These are phyloP conservation scores for Pandemis cinnamomeana DNA, from an alignment of 2,888 invertebrate species.

Conservation along the genomic window DNA sequence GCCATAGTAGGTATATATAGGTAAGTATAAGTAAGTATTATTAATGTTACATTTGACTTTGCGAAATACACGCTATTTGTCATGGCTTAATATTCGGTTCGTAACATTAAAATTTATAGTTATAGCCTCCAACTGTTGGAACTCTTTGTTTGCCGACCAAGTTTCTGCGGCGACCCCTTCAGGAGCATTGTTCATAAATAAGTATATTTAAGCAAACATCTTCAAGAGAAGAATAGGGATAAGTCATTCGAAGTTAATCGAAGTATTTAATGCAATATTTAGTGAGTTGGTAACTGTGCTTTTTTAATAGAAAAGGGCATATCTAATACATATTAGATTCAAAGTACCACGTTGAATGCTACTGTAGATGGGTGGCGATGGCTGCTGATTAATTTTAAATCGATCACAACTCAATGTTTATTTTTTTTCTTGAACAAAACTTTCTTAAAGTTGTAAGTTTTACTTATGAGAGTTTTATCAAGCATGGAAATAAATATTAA, in stretches of 20 bases:
- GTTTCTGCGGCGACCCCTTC: conserved; percentile 37
- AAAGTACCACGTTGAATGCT: too few species aligned
- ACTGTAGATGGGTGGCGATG: too few species aligned
- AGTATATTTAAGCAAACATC: conserved; percentile 14
- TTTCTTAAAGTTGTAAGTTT: too few species aligned
- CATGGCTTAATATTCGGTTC: conserved; percentile 36
- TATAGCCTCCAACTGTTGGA: conserved; percentile 33
- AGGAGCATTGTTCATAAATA: conserved; percentile 20
- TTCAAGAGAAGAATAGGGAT: background rate
- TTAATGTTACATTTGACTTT: conserved; percentile 28
- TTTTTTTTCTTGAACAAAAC: too few species aligned
- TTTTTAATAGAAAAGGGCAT: too few species aligned
- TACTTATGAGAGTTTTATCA: too few species aligned
- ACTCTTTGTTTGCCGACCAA: conserved; percentile 37
- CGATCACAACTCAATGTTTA: too few species aligned
- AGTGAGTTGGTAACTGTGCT: background rate
- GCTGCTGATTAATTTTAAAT: too few species aligned
- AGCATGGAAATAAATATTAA: too few species aligned
- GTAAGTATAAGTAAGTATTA: background rate
- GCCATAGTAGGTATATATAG: background rate
- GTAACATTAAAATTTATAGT: conserved; percentile 40
- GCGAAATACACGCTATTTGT: conserved; percentile 38
- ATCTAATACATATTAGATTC: too few species aligned
- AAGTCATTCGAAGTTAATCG: background rate
- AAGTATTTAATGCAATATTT: background rate